These are phyloP conservation scores for Oreotrochilus melanogaster DNA, from an alignment of 2,113 vertebrate genomes.

Conservation along the genomic window DNA sequence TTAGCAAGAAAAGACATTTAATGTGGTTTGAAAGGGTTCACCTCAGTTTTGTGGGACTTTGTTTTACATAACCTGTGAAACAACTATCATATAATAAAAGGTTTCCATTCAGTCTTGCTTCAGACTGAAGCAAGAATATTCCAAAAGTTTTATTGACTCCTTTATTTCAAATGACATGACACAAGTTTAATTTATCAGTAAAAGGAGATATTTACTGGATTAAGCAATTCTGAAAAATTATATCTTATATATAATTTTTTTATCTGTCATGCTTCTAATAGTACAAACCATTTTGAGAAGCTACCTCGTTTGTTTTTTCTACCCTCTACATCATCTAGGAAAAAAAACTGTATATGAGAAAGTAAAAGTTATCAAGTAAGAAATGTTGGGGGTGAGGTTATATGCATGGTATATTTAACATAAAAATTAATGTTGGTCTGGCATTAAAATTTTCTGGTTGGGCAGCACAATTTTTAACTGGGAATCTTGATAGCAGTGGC, in stretches of 20 bases:
- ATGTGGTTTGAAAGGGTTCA: slow-evolving; percentile 4
- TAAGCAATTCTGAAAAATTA: background rate
- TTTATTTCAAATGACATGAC: background rate
- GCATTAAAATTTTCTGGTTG: slow-evolving; percentile 89
- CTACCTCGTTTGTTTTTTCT: slow-evolving; percentile 26
- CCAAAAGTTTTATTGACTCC: background rate
- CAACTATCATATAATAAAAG: background rate
- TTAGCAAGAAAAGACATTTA: background rate
- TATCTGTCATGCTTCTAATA: slow-evolving; percentile 37
- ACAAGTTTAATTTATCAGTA: background rate
- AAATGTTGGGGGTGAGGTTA: background rate
- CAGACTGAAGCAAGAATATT: background rate
- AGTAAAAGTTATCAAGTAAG: slow-evolving; percentile 35
- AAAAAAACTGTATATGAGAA: background rate
- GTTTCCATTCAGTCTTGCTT: slow-evolving; percentile 1
- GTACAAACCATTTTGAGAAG: slow-evolving; percentile 2
- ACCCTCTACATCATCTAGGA: background rate
- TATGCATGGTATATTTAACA: background rate
- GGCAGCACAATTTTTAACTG: slow-evolving; percentile 82
- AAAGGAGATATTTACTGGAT: background rate
- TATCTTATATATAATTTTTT: background rate
- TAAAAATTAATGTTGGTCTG: slow-evolving; percentile 77
- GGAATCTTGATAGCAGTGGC: slow-evolving; percentile 71
- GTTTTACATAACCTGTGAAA: background rate
- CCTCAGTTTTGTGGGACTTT: background rate